Evolutionary conservation across 2,888 invertebrate genomes (phyloP).

Genomic region (Euclidia mi): DNA sequence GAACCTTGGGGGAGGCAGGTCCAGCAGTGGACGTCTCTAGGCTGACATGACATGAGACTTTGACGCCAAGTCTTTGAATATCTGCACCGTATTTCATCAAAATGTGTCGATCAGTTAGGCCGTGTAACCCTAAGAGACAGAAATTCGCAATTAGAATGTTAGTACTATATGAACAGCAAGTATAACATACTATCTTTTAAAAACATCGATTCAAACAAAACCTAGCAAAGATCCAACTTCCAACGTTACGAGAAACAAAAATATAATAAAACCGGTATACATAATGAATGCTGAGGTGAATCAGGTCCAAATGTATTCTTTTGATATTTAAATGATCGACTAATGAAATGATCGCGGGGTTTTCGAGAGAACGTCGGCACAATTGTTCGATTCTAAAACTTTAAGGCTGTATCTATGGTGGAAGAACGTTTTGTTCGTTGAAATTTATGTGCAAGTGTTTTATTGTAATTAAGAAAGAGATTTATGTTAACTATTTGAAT

Average conservation of each 20-base stretch:
- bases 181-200: no score
- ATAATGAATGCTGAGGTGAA: conserved; percentile 62
- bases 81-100: no score
- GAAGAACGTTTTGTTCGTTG: conserved; percentile 8
- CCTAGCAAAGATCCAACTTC: conserved; percentile 22
- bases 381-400: conserved; percentile 39
- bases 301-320: conserved; percentile 76
- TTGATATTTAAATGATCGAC: conserved; percentile 81
- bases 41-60: no score
- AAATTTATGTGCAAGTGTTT: conserved; percentile 12
- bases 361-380: conserved; percentile 26
- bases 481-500: no score
- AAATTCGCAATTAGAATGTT: no score
- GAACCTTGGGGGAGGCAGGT: no score
- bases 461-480: not conserved
- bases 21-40: no score
- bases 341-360: conserved; percentile 76
- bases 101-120: no score
- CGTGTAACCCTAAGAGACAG: no score
- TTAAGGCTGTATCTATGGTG: conserved; percentile 17
- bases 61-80: no score
- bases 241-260: conserved; percentile 43
- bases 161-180: no score
- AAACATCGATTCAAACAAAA: conserved; percentile 28
- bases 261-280: conserved; percentile 57